Base-by-base conservation (phyloP, 37 sponge, comb jelly and placozoan species). In the Theonella swinhoei region DNA sequence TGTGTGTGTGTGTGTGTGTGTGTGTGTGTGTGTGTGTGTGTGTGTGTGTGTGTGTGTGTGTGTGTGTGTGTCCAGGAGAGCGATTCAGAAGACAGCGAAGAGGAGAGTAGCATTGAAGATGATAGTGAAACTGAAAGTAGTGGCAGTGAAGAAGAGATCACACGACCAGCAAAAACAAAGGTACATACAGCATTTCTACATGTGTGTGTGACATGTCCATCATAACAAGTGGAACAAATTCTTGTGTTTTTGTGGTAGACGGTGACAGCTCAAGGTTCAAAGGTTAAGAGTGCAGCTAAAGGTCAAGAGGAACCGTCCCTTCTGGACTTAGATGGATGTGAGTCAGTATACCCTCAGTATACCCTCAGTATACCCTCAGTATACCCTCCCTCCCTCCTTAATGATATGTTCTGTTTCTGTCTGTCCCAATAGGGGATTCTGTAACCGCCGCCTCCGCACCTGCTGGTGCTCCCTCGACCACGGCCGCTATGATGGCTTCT, bases 251-350 rank as follows among this genome's bases (percentile, higher is more conserved):
- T 7, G 54, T 35, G 20, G 40, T 65, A 61, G 41, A 64, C 24
- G 19, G 54, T 20, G 65, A 36, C n/a, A 38, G 64, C 64, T 24
- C 62, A 78, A 14, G 14, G 54, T 14, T 29, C 25, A 65, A n/a
- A 8, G 19, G 34, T n/a, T 9, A 37, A 75, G 67, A 23, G 23
- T 39, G 5, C 62, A 42, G 68, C 35, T 28, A 61, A 4, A 26
- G 8, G 62, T 2, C 1, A 39, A 47, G 64, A 74, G 22, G 74
- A 64, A 26, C 33, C 76, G 1, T 87, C 82, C 41, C 73, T 88
- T 22, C 66, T 88, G 17, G 73, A 77, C 26, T 62, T 88, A 4
- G 89, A 88, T 20, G 72, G 82, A 62, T 88, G 89, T 88, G 47
- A 80, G 87, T 64, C 4, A 20, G 54, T 14, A 47, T n/a, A n/a